Evolutionary conservation across 35 echinoderm and acorn worm genomes (phyloP), one percentile per base, ranked within the genome.

Genomic region (Ptychodera flava): DNA sequence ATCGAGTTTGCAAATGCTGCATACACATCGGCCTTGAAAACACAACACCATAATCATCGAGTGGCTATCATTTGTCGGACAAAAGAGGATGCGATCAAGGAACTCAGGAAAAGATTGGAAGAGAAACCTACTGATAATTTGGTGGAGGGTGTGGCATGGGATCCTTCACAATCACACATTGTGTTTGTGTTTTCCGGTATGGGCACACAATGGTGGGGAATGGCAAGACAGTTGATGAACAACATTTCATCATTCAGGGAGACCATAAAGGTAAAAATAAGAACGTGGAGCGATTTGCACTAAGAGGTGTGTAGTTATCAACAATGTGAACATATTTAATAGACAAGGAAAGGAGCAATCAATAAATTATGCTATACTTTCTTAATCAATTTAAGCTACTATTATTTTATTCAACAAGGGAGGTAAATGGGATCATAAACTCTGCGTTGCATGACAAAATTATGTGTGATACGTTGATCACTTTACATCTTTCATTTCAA

Each of bases 191-290:
- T 90, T 36, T 87, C 92, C 77, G 92, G 92, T 28, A 93, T 93
- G 92, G 92, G 92, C 22, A 87, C 92, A 28, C 92, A 93, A 37
- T 93, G 92, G 92, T 93, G 92, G 92, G 92, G 84, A 15, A 90
- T 93, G 92, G 92, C 81, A 28, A 34, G 92, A 78, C 52, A 90
- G 35, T 38, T 93, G 1, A 87, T 93, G 88, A 30, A 35, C 0
- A 77, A 32, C 33, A 31, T 87, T 6, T 35, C 88, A 15, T 30
- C 77, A 2, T 93, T 93, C 77, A 82, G 84, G 0, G 33, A 84
- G 16, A 64, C 38, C 27, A 90, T 93, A 28, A 79, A 83, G 86
- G 91, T 93, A 88, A 16, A 16, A 77, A 64, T 64, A 12, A 6
- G 6, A 64, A 22, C 45, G 6, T 64, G 22, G 45, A 22, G 6